phyloP scores from a whole-genome alignment of 23 tunicate species.

The Trididemnum nubilum region DNA sequence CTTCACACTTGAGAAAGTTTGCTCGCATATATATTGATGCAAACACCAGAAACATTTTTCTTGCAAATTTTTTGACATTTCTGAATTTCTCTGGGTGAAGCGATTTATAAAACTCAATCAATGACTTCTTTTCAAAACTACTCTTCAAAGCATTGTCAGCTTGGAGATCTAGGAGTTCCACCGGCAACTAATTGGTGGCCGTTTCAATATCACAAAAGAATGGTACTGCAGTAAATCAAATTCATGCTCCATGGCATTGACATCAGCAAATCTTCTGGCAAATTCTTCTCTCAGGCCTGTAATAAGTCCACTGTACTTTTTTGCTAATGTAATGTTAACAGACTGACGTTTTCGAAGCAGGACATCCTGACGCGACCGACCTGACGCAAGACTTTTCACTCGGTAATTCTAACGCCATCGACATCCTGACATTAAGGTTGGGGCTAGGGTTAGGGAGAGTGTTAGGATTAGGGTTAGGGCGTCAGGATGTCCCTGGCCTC shows the following conservation, averaged over 20 bases:
- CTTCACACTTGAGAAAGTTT: slow-evolving; percentile 33
- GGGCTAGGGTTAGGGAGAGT: too few species aligned
- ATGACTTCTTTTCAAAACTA: slow-evolving; percentile 16
- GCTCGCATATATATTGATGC: slow-evolving; percentile 42
- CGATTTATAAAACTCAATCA: slow-evolving; percentile 31
- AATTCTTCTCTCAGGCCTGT: slow-evolving; percentile 33
- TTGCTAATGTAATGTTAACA: slow-evolving; percentile 14
- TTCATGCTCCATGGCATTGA: slow-evolving; percentile 13
- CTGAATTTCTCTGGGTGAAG: slow-evolving; percentile 24
- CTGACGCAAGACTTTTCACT: too few species aligned
- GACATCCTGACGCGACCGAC: too few species aligned
- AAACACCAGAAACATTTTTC: slow-evolving; percentile 39
- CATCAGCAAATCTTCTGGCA: slow-evolving; percentile 32
- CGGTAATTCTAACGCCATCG: too few species aligned
- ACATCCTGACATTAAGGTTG: too few species aligned
- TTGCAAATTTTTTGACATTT: slow-evolving; percentile 31
- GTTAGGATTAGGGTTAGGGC: too few species aligned
- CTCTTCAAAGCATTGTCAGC: slow-evolving; percentile 20
- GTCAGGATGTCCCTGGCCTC: too few species aligned
- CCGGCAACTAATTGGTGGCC: slow-evolving; percentile 4
- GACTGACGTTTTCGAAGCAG: slow-evolving; percentile 30
- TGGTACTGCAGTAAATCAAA: slow-evolving; percentile 31
- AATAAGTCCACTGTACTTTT: slow-evolving; percentile 36
- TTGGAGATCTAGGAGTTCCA: slow-evolving; percentile 33
- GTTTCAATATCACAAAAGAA: slow-evolving; percentile 22